phyloP scores from a whole-genome alignment of 92 coral and sea anemone species.

The Actinostola sp. region DNA sequence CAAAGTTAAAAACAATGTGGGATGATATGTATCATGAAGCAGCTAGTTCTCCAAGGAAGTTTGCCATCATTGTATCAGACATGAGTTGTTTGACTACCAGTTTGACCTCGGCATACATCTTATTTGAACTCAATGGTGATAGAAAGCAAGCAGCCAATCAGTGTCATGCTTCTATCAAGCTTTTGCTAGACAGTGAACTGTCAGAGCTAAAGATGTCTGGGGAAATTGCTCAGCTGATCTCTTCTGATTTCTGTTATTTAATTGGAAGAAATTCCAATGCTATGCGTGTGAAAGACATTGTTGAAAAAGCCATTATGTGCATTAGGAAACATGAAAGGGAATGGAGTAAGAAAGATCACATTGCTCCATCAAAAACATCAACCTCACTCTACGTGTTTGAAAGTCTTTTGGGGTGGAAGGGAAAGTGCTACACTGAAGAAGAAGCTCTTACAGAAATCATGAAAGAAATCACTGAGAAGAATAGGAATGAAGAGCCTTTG shows the following conservation, averaged over 20 bases:
- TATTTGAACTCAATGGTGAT: conserved; percentile 16
- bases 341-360: background rate
- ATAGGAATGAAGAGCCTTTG: background rate
- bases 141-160: background rate
- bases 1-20: conserved; percentile 11
- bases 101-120: background rate
- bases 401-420: conserved; percentile 31
- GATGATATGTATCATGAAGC: conserved; percentile 44
- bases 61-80: conserved; percentile 20
- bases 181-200: conserved; percentile 16
- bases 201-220: conserved; percentile 3
- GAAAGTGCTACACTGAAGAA: conserved; percentile 13
- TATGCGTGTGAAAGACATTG: conserved; percentile 20
- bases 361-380: background rate
- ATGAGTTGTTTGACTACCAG: background rate
- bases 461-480: conserved; percentile 7
- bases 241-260: background rate
- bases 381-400: conserved; percentile 23
- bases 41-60: conserved; percentile 42
- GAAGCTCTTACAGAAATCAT: conserved; percentile 29
- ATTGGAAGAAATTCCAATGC: background rate
- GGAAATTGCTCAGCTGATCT: conserved; percentile 12
- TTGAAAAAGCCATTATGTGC: background rate
- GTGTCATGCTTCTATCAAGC: conserved; percentile 21
- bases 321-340: conserved; percentile 4